Conservation (phyloP, 2,888 invertebrate genomes). For the Polietes domitor region DNA sequence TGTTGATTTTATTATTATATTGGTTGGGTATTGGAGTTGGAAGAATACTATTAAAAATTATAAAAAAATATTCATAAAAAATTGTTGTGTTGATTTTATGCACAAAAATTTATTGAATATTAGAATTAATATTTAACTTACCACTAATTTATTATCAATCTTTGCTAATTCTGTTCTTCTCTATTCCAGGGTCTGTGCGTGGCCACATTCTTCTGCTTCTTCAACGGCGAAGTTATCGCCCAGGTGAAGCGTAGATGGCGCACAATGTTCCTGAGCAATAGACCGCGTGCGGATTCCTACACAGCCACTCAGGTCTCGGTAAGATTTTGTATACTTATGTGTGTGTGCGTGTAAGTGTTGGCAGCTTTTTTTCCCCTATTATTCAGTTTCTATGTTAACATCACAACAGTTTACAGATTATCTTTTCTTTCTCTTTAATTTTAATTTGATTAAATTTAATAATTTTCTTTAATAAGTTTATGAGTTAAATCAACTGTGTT, state of each 20-base stretch:
- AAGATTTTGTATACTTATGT: constrained; percentile 81
- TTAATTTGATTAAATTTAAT: constrained; percentile 19
- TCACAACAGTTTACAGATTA: too few relatives aligned
- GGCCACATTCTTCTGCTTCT: constrained; percentile 95
- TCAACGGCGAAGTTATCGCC: constrained; percentile 96
- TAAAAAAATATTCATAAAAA: too few relatives aligned
- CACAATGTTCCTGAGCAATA: constrained; percentile 84
- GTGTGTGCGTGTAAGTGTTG: constrained; percentile 53
- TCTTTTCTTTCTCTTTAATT: neutral
- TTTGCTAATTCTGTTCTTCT: too few relatives aligned
- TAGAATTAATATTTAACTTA: too few relatives aligned
- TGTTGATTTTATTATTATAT: too few relatives aligned
- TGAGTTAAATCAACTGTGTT: neutral
- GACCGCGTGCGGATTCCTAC: constrained; percentile 91
- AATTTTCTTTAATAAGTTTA: constrained; percentile 9
- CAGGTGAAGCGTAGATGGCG: constrained; percentile 92
- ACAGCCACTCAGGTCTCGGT: constrained; percentile 94
- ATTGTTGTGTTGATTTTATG: too few relatives aligned
- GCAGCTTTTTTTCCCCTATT: neutral
- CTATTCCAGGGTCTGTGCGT: constrained; percentile 91
- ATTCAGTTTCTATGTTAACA: constrained; percentile 2
- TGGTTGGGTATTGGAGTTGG: too few relatives aligned
- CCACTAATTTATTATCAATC: too few relatives aligned
- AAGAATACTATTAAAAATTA: too few relatives aligned
- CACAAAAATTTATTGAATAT: too few relatives aligned